Evolutionary conservation across 2,797 vertebrate species (phyloP).

Genomic region (Psittacula derbiana): DNA sequence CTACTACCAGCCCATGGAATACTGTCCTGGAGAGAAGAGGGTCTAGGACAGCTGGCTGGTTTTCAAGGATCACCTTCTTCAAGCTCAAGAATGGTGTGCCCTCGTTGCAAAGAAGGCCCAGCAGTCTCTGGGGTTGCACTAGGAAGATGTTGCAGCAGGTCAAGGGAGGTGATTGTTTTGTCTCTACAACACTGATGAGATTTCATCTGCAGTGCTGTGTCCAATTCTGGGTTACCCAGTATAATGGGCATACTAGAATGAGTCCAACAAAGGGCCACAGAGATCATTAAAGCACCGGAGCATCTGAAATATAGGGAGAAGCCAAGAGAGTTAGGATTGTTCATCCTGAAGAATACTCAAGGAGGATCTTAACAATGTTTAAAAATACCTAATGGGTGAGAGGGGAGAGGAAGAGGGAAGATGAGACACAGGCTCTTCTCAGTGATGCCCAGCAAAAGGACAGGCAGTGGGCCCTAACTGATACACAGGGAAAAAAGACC

Average conservation of each 20-base stretch:
- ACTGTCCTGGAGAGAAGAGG: not conserved
- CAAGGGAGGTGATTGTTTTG: not conserved
- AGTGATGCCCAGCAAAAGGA: not conserved
- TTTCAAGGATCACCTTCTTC: not conserved
- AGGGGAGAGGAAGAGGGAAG: not conserved
- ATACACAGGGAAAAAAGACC: not conserved
- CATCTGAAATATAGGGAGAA: not conserved
- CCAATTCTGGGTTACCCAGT: not conserved
- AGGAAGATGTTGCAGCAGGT: not conserved
- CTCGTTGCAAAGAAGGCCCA: not conserved
- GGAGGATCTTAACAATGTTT: not conserved
- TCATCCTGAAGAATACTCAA: not conserved
- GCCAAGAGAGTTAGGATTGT: not conserved
- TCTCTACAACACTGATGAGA: not conserved
- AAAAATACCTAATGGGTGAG: not conserved
- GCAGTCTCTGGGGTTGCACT: not conserved
- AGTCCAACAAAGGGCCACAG: not conserved
- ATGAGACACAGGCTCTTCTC: not conserved
- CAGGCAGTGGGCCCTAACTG: not conserved
- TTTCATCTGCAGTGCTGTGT: not conserved
- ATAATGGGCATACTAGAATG: not conserved
- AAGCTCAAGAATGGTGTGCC: not conserved
- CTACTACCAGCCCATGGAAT: not conserved
- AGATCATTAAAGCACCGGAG: not conserved
- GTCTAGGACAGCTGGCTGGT: not conserved